Conservation (phyloP, 2,888 invertebrate species). For the Acrobeloides nanus region DNA sequence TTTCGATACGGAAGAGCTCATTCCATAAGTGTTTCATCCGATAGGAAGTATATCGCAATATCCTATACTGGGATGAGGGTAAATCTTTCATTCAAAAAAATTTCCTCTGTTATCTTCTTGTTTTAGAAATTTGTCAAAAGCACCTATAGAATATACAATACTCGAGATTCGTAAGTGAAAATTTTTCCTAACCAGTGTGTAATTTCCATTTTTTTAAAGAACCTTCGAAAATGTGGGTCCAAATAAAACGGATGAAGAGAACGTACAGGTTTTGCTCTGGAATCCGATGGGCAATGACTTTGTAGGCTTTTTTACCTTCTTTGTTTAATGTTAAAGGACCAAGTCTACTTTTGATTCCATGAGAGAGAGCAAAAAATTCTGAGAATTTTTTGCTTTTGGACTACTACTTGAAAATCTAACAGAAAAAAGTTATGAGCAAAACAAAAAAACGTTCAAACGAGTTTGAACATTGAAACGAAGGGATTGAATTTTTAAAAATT, state of each 20-base stretch:
- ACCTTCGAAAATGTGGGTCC: constrained; percentile 32
- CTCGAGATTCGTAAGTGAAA: constrained; percentile 12
- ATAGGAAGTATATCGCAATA: constrained; percentile 13
- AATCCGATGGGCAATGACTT: constrained; percentile 33
- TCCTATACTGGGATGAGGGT: constrained; percentile 13
- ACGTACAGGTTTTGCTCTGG: constrained; percentile 30
- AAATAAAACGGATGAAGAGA: constrained; percentile 29
- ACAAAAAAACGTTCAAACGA: no score
- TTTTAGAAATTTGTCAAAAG: constrained; percentile 17
- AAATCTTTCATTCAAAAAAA: background rate
- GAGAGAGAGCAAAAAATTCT: no score
- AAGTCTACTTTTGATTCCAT: no score
- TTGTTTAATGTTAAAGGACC: no score
- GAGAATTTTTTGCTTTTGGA: no score
- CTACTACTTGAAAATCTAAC: no score
- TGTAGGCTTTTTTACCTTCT: constrained; percentile 24
- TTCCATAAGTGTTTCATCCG: constrained; percentile 15
- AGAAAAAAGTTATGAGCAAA: no score
- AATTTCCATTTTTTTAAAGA: constrained; percentile 21
- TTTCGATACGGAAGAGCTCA: constrained; percentile 22
- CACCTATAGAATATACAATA: constrained; percentile 18
- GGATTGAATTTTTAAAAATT: no score
- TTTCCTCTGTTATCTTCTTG: background rate
- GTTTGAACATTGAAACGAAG: no score
- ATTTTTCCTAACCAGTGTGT: no score